These are phyloP conservation scores for Habrosyne pyritoides DNA, from an alignment of 2,888 invertebrate species.

Conservation along the genomic window DNA sequence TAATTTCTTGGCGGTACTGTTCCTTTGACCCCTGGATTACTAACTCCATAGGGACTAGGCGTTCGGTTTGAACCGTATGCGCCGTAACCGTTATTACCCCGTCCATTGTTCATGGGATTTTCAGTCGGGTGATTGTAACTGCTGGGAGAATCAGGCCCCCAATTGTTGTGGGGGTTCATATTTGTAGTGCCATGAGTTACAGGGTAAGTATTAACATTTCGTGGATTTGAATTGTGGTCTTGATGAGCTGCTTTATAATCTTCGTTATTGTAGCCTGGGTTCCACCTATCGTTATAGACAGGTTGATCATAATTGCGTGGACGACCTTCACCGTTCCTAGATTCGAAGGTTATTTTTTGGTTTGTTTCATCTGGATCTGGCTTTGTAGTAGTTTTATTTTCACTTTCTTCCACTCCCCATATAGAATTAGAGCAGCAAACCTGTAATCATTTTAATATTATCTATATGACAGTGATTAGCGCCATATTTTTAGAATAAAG, in stretches of 20 bases:
- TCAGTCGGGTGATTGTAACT: neutral
- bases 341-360: neutral
- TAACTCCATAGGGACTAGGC: neutral
- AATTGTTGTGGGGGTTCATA: neutral
- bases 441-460: slow-evolving; percentile 36
- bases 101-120: neutral
- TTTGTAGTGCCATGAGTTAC: neutral
- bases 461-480: too few species aligned
- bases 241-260: neutral
- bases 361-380: neutral
- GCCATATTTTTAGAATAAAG: slow-evolving; percentile 7
- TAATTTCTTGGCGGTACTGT: neutral
- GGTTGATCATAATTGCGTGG: neutral
- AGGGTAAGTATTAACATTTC: neutral
- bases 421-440: slow-evolving; percentile 56
- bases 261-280: neutral
- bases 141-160: neutral
- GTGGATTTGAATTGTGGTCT: neutral
- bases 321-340: neutral
- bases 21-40: neutral
- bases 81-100: neutral
- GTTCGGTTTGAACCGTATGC: neutral
- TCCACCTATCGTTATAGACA: neutral
- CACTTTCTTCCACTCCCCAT: slow-evolving; percentile 33
- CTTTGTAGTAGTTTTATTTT: neutral